Percentiles rank a stretch among this genome's conserved stretches.
Conservation (phyloP, 1,140 invertebrate genomes). For the Euura saliciscinereae region DNA sequence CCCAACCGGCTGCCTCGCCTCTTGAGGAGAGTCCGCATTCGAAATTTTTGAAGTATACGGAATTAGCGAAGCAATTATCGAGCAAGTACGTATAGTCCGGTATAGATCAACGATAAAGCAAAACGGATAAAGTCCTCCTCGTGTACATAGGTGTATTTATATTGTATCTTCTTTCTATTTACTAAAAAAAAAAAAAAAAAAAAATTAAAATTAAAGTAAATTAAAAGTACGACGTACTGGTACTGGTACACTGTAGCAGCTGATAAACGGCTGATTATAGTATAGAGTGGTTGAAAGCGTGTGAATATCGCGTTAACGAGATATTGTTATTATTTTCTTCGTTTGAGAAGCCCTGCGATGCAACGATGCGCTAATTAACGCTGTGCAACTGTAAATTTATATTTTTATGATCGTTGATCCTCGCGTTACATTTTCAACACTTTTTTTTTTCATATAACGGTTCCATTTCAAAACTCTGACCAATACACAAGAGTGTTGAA, state of each 20-base stretch:
- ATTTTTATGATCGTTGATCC: not conserved
- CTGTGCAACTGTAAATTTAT: not conserved
- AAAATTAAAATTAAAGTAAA: no score
- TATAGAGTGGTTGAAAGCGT: no score
- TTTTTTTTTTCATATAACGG: not conserved
- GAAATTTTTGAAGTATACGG: slow-evolving; percentile 96
- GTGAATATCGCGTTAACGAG: no score
- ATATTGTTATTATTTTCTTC: not conserved
- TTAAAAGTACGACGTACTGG: no score
- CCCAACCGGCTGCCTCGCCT: slow-evolving; percentile 53
- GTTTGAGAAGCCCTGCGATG: not conserved
- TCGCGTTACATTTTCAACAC: not conserved
- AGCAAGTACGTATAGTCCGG: slow-evolving; percentile 88
- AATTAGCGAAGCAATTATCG: slow-evolving; percentile 94
- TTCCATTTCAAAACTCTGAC: no score
- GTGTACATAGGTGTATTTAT: slow-evolving; percentile 63
- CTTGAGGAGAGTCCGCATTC: slow-evolving; percentile 93
- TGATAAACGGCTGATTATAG: no score
- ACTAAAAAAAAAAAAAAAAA: no score
- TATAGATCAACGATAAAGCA: slow-evolving; percentile 10
- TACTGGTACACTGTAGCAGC: no score
- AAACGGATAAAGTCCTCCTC: slow-evolving; percentile 34
- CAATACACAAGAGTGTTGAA: no score
- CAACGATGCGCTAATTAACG: not conserved
- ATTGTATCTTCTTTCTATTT: slow-evolving; percentile 19